Percentiles rank a stretch among this genome's conserved stretches.
Evolutionary conservation across 1,140 invertebrate species (phyloP).

Genomic region (Wasmannia auropunctata): DNA sequence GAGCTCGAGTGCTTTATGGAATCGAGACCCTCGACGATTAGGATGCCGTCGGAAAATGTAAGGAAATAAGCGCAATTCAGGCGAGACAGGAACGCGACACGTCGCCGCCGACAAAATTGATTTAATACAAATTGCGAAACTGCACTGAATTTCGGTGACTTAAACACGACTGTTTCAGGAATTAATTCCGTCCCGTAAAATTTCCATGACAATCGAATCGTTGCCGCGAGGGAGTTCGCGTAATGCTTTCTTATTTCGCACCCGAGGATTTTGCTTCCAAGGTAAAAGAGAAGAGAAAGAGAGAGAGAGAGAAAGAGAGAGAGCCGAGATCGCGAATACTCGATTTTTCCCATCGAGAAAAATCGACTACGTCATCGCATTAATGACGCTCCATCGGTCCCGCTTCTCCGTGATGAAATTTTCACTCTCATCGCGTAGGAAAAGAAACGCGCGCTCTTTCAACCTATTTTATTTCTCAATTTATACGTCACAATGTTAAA

Average conservation of each 20-base stretch:
- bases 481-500: not conserved
- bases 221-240: not conserved
- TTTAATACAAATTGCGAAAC: slow-evolving; percentile 72
- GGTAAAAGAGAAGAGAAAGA: too few relatives aligned
- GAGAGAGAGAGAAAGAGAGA: too few relatives aligned
- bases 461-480: slow-evolving; percentile 25
- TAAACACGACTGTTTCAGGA: slow-evolving; percentile 39
- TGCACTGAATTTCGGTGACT: slow-evolving; percentile 65
- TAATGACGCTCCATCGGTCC: slow-evolving; percentile 24
- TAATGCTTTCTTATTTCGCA: slow-evolving; percentile 26
- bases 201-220: slow-evolving; percentile 71
- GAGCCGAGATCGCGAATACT: not conserved
- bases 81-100: not conserved
- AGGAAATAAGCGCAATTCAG: not conserved
- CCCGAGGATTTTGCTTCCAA: not conserved
- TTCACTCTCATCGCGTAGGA: slow-evolving; percentile 29
- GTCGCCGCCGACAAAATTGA: slow-evolving; percentile 64
- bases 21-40: not conserved
- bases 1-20: too few relatives aligned
- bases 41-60: not conserved
- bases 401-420: slow-evolving; percentile 29
- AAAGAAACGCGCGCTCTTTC: not conserved
- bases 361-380: slow-evolving; percentile 39
- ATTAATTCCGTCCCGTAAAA: slow-evolving; percentile 56
- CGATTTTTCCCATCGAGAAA: slow-evolving; percentile 16